A percentile compares a stretch with the other conserved stretches of the same genome.
These are phyloP conservation scores for Lepus americanus DNA, from an alignment of 2,113 vertebrate genomes.

Conservation along the genomic window DNA sequence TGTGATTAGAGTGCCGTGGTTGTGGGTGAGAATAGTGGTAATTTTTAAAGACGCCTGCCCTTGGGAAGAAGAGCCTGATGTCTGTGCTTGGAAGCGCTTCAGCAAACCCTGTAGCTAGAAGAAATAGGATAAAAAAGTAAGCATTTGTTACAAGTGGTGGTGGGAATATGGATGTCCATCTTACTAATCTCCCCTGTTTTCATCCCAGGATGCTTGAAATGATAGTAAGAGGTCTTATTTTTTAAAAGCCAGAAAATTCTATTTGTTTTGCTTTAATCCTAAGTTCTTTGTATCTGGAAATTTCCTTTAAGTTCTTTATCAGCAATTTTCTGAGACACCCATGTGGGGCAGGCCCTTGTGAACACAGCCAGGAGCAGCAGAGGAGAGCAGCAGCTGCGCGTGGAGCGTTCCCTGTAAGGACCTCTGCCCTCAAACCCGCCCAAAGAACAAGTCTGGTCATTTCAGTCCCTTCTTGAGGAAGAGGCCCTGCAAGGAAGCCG, in stretches of 20 bases:
- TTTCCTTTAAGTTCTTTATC: not conserved
- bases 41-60: not conserved
- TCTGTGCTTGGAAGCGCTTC: not conserved
- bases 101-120: not conserved
- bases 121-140: not conserved
- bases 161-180: not conserved
- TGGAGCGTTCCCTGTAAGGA: not conserved
- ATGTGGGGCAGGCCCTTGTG: not conserved
- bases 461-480: not conserved
- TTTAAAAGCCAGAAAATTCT: constrained; percentile 27
- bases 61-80: not conserved
- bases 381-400: not conserved
- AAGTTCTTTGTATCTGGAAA: constrained; percentile 9
- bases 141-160: not conserved
- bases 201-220: constrained; percentile 36
- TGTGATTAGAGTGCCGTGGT: not conserved
- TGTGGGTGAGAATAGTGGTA: not conserved
- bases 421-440: not conserved
- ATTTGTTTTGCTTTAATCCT: constrained; percentile 56
- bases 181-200: not conserved
- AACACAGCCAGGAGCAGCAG: not conserved
- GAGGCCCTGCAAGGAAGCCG: not conserved
- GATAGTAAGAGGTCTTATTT: constrained; percentile 33
- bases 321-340: not conserved
- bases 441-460: not conserved